These are phyloP conservation scores for Unio delphinus DNA, from an alignment of 2,888 invertebrate species.

Conservation along the genomic window DNA sequence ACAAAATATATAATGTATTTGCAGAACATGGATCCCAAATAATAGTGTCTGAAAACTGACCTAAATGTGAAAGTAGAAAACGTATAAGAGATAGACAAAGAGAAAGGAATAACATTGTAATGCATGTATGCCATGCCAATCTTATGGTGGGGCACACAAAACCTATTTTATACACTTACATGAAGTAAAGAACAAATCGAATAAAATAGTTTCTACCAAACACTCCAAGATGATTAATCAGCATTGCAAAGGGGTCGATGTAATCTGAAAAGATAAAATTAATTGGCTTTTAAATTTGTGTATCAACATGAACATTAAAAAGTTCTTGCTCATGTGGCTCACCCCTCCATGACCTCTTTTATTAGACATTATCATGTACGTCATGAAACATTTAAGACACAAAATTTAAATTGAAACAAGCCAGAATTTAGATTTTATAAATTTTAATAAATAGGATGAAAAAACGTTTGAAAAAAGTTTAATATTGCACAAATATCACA, in stretches of 20 bases:
- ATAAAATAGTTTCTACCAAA: slow-evolving; percentile 59
- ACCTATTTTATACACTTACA: slow-evolving; percentile 43
- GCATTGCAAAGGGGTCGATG: slow-evolving; percentile 48
- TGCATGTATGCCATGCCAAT: neutral
- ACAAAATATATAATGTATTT: too few species aligned
- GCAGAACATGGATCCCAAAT: too few species aligned
- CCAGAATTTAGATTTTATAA: neutral
- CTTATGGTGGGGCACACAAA: neutral
- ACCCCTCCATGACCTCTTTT: too few species aligned
- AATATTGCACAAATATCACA: too few species aligned
- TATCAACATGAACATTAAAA: too few species aligned
- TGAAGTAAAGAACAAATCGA: slow-evolving; percentile 55
- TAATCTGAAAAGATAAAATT: slow-evolving; percentile 41
- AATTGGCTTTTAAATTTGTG: neutral
- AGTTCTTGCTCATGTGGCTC: neutral
- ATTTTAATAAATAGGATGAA: too few species aligned
- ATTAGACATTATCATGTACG: too few species aligned
- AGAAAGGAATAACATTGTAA: neutral
- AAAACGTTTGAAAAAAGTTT: too few species aligned
- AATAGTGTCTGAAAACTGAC: too few species aligned
- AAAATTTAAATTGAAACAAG: neutral
- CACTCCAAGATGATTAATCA: slow-evolving; percentile 47
- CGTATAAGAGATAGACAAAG: neutral
- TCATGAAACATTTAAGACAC: neutral
- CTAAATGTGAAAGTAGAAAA: too few species aligned